phyloP scores from a whole-genome alignment of 2,888 invertebrate species.

The Mechanitis mazaeus region DNA sequence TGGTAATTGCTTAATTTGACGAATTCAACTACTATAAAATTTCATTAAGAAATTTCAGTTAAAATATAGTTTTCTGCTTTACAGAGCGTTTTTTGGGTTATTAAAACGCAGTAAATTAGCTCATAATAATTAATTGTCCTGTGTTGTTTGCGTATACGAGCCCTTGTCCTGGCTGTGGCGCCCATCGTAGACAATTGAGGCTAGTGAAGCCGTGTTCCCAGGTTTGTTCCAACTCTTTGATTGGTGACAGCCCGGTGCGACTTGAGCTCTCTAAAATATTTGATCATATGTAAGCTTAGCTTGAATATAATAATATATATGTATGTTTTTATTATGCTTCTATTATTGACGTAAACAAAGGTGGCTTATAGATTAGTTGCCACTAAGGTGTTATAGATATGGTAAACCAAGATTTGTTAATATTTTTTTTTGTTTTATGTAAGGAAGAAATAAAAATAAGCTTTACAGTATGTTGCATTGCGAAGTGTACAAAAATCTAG shows the following conservation, averaged over 20 bases:
- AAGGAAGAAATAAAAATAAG: too few species aligned
- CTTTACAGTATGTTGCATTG: too few species aligned
- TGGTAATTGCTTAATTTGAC: background rate
- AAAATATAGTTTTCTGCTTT: background rate
- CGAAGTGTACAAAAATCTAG: too few species aligned
- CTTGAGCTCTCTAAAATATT: constrained; percentile 54
- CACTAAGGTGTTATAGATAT: too few species aligned
- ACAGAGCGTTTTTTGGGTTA: background rate
- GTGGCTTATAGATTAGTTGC: too few species aligned
- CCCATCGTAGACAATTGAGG: constrained; percentile 90
- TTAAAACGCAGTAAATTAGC: constrained; percentile 47
- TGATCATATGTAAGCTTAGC: background rate
- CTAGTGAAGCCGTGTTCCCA: constrained; percentile 82
- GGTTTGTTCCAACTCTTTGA: constrained; percentile 81
- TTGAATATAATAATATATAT: too few species aligned
- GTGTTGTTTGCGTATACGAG: constrained; percentile 91
- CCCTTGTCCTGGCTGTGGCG: constrained; percentile 88
- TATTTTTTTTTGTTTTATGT: too few species aligned
- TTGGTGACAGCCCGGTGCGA: constrained; percentile 65
- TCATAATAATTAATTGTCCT: constrained; percentile 85
- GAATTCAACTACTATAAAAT: background rate
- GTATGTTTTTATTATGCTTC: too few species aligned
- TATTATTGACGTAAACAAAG: too few species aligned
- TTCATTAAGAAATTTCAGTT: constrained; percentile 1
- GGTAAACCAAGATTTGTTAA: too few species aligned